Conservation (phyloP, 37 sponge, comb jelly and placozoan genomes). For the Petrosia ficiformis region DNA sequence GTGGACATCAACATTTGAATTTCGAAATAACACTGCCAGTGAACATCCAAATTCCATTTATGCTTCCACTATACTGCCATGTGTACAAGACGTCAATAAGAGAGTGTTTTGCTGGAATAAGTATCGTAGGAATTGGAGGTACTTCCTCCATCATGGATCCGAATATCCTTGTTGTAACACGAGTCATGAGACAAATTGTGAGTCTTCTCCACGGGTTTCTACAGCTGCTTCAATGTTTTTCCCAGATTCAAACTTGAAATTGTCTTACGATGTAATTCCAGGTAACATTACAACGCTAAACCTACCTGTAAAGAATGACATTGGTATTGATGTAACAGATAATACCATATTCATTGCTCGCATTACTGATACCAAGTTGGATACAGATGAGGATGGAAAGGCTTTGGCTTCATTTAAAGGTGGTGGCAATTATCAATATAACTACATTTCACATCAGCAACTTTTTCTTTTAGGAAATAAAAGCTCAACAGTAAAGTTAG, state of each 20-base stretch:
- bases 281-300: not conserved
- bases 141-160: not conserved
- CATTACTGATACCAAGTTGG: not conserved
- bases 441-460: not conserved
- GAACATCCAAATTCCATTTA: constrained; percentile 33
- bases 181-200: not conserved
- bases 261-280: not conserved
- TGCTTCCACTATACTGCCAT: constrained; percentile 52
- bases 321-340: constrained; percentile 15
- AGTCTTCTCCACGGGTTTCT: not conserved
- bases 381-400: no score
- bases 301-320: constrained; percentile 12
- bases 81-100: constrained; percentile 28
- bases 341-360: not conserved
- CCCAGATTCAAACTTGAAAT: no score
- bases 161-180: not conserved
- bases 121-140: not conserved
- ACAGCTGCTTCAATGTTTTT: not conserved
- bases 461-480: not conserved
- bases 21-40: constrained; percentile 26
- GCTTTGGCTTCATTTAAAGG: not conserved
- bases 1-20: constrained; percentile 29
- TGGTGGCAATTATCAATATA: not conserved
- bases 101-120: not conserved
- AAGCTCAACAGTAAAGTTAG: not conserved